phyloP scores from a whole-genome alignment of 2,113 vertebrate species.

The Choloepus hoffmanni region DNA sequence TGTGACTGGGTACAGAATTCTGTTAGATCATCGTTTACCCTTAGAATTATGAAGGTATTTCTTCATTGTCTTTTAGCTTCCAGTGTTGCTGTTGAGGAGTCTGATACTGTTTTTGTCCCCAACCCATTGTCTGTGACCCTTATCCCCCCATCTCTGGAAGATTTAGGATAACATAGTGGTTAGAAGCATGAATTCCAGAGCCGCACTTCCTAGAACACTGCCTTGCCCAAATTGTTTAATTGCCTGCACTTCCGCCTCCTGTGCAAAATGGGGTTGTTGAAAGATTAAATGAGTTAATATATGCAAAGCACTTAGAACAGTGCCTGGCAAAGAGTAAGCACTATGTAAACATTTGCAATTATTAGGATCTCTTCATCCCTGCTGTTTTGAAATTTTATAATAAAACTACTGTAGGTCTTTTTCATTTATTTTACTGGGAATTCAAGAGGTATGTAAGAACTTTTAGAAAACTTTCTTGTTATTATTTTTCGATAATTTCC shows the following conservation, averaged over 20 bases:
- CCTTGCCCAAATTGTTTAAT: slow-evolving; percentile 19
- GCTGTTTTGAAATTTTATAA: not conserved
- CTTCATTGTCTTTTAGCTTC: not conserved
- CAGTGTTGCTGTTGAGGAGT: not conserved
- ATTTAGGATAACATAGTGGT: not conserved
- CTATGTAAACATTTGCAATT: not conserved
- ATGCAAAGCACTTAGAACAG: not conserved
- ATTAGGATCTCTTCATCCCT: not conserved
- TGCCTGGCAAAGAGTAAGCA: not conserved
- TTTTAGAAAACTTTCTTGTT: not conserved
- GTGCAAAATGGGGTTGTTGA: not conserved
- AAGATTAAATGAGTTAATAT: not conserved
- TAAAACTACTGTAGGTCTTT: not conserved
- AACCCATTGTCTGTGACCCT: not conserved
- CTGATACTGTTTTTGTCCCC: not conserved
- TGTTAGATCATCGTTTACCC: not conserved
- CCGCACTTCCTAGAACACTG: not conserved
- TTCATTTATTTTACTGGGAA: not conserved
- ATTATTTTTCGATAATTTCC: not conserved
- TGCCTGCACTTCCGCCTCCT: not conserved
- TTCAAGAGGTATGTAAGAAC: not conserved
- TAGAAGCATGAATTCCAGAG: not conserved
- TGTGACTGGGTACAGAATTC: not conserved
- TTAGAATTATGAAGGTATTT: slow-evolving; percentile 11
- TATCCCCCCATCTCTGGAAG: not conserved